A percentile compares a stretch with the other conserved stretches of the same genome.
Conservation (phyloP, 2,797 vertebrate species). For the Eospalax fontanierii region DNA sequence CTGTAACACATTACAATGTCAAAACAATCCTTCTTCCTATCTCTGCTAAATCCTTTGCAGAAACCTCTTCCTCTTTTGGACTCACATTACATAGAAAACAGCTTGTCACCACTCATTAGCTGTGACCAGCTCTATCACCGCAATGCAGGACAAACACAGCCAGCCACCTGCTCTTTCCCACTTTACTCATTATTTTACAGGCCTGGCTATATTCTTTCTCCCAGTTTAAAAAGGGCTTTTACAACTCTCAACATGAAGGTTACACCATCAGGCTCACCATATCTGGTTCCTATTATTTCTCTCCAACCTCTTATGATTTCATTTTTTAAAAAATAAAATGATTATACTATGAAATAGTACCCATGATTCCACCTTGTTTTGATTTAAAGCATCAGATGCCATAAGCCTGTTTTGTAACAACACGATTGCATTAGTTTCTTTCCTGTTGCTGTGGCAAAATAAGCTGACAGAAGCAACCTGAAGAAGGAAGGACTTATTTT, state of each 20-base stretch:
- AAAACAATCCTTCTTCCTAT: background rate
- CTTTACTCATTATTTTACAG: constrained; percentile 57
- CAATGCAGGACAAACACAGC: constrained; percentile 51
- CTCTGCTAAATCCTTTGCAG: constrained; percentile 43
- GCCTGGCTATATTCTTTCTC: constrained; percentile 41
- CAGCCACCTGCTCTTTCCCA: background rate
- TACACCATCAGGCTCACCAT: background rate
- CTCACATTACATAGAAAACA: constrained; percentile 58
- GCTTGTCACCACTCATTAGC: constrained; percentile 67
- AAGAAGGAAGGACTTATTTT: background rate
- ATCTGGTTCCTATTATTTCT: constrained; percentile 50
- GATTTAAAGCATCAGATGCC: background rate
- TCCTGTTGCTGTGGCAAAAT: background rate
- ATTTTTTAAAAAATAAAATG: constrained; percentile 50
- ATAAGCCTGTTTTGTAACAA: constrained; percentile 41
- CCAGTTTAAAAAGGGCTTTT: constrained; percentile 61
- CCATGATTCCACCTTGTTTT: constrained; percentile 16
- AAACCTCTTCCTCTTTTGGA: background rate
- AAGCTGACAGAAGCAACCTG: background rate
- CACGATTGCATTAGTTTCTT: background rate
- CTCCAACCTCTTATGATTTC: constrained; percentile 17
- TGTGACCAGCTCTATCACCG: constrained; percentile 43
- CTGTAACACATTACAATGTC: constrained; percentile 2
- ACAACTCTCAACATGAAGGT: background rate
- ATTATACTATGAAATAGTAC: constrained; percentile 13